These are phyloP conservation scores for Chrysaora quinquecirrha DNA, from an alignment of 30 jellyfish, hydroid and myxozoan species.

Conservation along the genomic window DNA sequence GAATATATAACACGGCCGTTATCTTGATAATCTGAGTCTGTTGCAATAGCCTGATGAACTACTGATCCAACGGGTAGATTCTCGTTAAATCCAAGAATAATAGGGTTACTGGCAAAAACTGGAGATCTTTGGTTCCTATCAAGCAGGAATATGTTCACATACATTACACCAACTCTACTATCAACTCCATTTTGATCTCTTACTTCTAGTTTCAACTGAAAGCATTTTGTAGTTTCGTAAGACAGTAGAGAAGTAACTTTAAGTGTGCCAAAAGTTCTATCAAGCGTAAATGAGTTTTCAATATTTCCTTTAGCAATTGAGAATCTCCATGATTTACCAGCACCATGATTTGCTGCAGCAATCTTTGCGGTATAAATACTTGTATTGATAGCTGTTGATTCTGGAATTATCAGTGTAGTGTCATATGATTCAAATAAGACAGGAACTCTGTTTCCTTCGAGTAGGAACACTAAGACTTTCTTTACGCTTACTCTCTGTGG, in stretches of 20 bases:
- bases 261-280: slow-evolving; percentile 58
- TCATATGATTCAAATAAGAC: slow-evolving; percentile 29
- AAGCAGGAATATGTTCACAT: slow-evolving; percentile 55
- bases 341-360: background rate
- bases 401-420: slow-evolving; percentile 29
- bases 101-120: slow-evolving; percentile 56
- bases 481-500: slow-evolving; percentile 56
- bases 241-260: slow-evolving; percentile 19
- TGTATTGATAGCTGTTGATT: slow-evolving; percentile 22
- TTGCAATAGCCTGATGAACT: slow-evolving; percentile 49
- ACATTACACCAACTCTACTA: slow-evolving; percentile 31
- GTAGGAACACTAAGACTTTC: slow-evolving; percentile 53
- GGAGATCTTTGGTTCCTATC: slow-evolving; percentile 70
- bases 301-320: slow-evolving; percentile 64
- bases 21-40: slow-evolving; percentile 73
- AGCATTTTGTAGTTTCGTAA: slow-evolving; percentile 39
- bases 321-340: slow-evolving; percentile 33
- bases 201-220: slow-evolving; percentile 71
- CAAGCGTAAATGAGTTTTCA: slow-evolving; percentile 59
- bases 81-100: slow-evolving; percentile 48
- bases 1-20: slow-evolving; percentile 74
- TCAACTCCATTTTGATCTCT: slow-evolving; percentile 28
- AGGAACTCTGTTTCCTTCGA: slow-evolving; percentile 39
- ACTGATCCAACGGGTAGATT: slow-evolving; percentile 41
- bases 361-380: slow-evolving; percentile 25